Conservation (phyloP, 2,113 vertebrate species). For the Poecile atricapillus region DNA sequence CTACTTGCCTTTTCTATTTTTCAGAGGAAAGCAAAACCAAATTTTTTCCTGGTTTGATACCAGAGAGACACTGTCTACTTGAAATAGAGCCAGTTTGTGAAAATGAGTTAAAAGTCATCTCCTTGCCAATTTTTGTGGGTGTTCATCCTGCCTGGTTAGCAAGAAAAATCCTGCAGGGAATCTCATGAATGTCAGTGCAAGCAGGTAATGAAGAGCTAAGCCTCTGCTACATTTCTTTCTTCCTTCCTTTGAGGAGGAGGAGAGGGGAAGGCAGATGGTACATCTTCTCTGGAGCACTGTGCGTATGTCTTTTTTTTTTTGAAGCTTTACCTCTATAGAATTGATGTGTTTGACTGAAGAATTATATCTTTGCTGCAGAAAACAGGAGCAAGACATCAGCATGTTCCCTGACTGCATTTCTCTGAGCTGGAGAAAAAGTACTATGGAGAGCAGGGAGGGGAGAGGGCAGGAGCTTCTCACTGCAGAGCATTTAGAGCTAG, state of each 20-base stretch:
- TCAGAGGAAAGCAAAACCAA: background rate
- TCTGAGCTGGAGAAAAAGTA: background rate
- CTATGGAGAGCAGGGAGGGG: background rate
- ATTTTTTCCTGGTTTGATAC: slow-evolving; percentile 38
- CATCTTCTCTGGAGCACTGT: slow-evolving; percentile 11
- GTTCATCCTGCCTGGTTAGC: slow-evolving; percentile 57
- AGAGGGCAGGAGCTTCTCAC: background rate
- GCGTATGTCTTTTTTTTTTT: slow-evolving; percentile 38
- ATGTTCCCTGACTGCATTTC: background rate
- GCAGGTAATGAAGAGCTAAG: slow-evolving; percentile 59
- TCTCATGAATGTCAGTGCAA: slow-evolving; percentile 51
- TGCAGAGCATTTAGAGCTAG: background rate
- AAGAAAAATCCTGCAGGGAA: slow-evolving; percentile 61
- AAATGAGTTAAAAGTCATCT: slow-evolving; percentile 60
- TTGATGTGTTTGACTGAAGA: slow-evolving; percentile 30
- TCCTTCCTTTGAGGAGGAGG: slow-evolving; percentile 57
- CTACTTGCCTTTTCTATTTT: slow-evolving; percentile 31
- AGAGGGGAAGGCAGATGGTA: slow-evolving; percentile 52
- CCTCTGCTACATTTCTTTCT: slow-evolving; percentile 35
- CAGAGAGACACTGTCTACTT: slow-evolving; percentile 36
- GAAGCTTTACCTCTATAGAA: slow-evolving; percentile 36
- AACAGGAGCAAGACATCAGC: slow-evolving; percentile 46
- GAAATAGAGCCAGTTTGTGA: slow-evolving; percentile 49
- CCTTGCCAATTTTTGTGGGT: slow-evolving; percentile 63
- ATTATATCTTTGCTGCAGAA: slow-evolving; percentile 11